Base-by-base conservation (phyloP, 2,113 vertebrate genomes). In the Otis tarda region DNA sequence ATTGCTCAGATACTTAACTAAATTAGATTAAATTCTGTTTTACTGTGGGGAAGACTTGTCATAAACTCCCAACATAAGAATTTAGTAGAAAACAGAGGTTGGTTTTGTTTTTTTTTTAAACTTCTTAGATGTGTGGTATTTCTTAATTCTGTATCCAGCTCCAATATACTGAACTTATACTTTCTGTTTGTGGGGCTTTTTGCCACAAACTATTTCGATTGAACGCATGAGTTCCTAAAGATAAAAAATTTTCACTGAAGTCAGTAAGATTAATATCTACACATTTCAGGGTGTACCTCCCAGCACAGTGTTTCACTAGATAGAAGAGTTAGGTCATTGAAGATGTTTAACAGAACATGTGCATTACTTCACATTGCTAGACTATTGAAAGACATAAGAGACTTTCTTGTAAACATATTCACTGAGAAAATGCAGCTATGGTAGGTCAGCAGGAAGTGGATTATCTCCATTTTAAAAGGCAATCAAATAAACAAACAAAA, bases 21-120 rank as follows among this genome's bases (percentile, higher is more conserved):
- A 90, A 79, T 91, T 61, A 87, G 57, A 91, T 50, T 53, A 89
- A 90, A 84, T 57, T 75, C 39, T 86, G 35, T 88, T 84, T 96
- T 87, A 64, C 53, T 89, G 12, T 70, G 31, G 39, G 70, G 70
- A 68, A 90, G 25, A 74, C 65, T 75, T 80, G 22, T 59, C 30
- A 39, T 93, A 76, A 91, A 87, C 22, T 90, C 59, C 18, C 14
- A 83, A 24, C 35, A 56, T 75, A 6, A 90, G 18, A 83, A 63
- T 95, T 90, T 49, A 87, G 30, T 43, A 71, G 35, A 63, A 94
- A 93, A 56, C 22, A 50, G 67, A n/a, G 9, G 35, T 41, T 28
- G 19, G 12, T 55, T 30, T 55, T 31, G 10, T 27, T 79, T 86
- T 39, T 79, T 65, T 87, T 94, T 56, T 71, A 93, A 60, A n/a